Evolutionary conservation across 23 tunicate genomes (phyloP), one percentile per base, ranked within the genome.

Genomic region (Ascidia mentula): DNA sequence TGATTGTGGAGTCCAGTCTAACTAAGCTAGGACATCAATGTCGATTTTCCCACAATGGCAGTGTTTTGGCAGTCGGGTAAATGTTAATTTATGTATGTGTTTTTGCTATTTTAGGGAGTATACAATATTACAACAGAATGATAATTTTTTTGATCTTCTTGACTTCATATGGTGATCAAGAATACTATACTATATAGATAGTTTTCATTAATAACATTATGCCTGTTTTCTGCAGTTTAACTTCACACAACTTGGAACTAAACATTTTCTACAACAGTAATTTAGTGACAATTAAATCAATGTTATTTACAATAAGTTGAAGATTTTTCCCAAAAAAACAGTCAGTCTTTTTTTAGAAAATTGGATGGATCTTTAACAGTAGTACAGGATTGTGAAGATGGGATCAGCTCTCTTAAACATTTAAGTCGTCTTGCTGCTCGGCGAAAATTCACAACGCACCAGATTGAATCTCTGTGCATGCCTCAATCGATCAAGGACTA

Each of bases 11-110:
- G 37, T 38, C 75, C 2, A 2, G 26, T 8, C 40, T 86, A 28
- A 22, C 74, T 0, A 59, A 79, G 40, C 45, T 36, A 15, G 90
- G 90, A n/a, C 79, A 53, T 34, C 90, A 86, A 40, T 86, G 90
- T 46, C 37, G 80, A 12, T 77, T 79, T 42, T 86, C 90, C 40
- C 80, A 80, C 26, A 84, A 86, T 59, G 90, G 80, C 9, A 30
- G 72, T 6, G 28, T 73, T 38, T 20, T 79, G 35, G 90, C 90
- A 36, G 84, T 86, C 28, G 84, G 90, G 90, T 86, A 37, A 70
- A 15, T 42, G 15, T 9, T 15, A 53, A 28, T 53, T 9, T 42
- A 61, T 80, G 22, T n/a, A n/a, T n/a, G n/a, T n/a, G n/a, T n/a
- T n/a, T n/a, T n/a, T n/a, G n/a, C n/a, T n/a, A n/a, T n/a, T n/a